Conservation (phyloP, 2,797 vertebrate genomes). For the Lutjanus campechanus region DNA sequence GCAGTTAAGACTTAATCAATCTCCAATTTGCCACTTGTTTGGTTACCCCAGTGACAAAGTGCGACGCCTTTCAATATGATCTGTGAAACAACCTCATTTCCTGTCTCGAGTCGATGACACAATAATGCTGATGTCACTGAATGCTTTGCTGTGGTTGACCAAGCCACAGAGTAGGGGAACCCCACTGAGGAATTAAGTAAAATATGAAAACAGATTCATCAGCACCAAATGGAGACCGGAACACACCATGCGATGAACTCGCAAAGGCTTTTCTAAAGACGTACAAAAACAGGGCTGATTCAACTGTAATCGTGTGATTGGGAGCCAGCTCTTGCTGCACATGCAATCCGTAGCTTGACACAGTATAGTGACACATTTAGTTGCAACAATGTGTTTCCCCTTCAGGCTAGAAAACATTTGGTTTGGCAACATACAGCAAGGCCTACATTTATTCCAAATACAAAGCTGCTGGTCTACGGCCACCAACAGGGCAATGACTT, state of each 20-base stretch:
- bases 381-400: constrained; percentile 23
- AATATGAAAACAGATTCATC: constrained; percentile 56
- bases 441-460: constrained; percentile 29
- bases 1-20: constrained; percentile 49
- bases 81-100: constrained; percentile 67
- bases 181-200: constrained; percentile 50
- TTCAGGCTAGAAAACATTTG: constrained; percentile 55
- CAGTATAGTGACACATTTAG: constrained; percentile 46
- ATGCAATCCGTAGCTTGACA: constrained; percentile 20
- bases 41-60: constrained; percentile 65
- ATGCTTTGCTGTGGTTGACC: constrained; percentile 60
- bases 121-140: constrained; percentile 63
- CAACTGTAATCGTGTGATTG: constrained; percentile 17
- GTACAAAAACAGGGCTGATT: neutral
- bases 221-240: constrained; percentile 37
- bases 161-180: constrained; percentile 60
- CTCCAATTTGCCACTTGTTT: constrained; percentile 61
- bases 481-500: constrained; percentile 27
- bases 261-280: constrained; percentile 8
- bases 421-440: constrained; percentile 37
- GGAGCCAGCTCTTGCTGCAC: constrained; percentile 19
- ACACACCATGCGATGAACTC: neutral
- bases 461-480: constrained; percentile 24
- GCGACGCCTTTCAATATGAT: constrained; percentile 26
- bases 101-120: constrained; percentile 45